phyloP scores from a whole-genome alignment of 2,797 vertebrate genomes.

The Leuciscus waleckii region DNA sequence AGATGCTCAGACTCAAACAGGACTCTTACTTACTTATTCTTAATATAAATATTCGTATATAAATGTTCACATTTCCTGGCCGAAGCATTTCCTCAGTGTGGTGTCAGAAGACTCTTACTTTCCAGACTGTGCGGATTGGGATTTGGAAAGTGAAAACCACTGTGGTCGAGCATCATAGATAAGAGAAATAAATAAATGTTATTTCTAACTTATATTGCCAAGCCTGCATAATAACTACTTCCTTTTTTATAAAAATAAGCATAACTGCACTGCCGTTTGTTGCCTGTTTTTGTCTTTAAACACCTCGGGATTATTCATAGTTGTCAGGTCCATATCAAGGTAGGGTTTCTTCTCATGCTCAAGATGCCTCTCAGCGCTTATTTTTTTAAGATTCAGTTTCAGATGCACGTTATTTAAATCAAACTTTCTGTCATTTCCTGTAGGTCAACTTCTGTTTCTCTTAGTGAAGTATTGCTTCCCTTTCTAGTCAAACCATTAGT shows the following conservation, averaged over 20 bases:
- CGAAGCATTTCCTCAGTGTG: neutral
- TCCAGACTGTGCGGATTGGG: neutral
- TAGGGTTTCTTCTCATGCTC: neutral
- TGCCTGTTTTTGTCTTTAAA: neutral
- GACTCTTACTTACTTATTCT: neutral
- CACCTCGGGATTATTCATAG: neutral
- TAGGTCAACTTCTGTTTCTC: conserved; percentile 45
- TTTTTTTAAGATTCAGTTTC: neutral
- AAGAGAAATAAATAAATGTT: too few relatives aligned
- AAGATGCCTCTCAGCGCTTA: neutral
- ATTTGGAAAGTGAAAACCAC: neutral
- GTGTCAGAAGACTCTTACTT: neutral
- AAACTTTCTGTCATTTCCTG: conserved; percentile 15
- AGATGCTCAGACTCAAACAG: conserved; percentile 12
- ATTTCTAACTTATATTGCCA: neutral
- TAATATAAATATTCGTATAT: neutral
- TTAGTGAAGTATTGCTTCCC: conserved; percentile 52
- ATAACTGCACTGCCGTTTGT: neutral
- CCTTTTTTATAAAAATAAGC: neutral
- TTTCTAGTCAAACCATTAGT: conserved; percentile 35
- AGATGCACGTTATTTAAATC: neutral
- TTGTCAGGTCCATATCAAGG: neutral
- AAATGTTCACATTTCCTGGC: neutral
- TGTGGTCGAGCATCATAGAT: neutral
- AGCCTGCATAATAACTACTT: neutral